Evolutionary conservation across 2,888 invertebrate genomes (phyloP), one percentile per base, ranked within the genome.

Genomic region (Mimas tiliae): DNA sequence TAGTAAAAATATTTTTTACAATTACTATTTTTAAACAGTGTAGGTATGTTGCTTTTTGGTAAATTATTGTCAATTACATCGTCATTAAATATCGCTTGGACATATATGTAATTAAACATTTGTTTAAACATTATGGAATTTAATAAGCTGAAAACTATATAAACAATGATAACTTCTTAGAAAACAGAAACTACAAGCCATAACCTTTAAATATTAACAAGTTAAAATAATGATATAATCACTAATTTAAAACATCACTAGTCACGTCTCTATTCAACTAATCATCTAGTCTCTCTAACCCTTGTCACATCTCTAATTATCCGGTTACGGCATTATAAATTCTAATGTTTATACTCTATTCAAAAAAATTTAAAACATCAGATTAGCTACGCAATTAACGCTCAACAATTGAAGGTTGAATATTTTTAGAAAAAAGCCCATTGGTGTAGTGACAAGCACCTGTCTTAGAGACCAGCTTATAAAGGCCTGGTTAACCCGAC

Each of bases 371-470:
- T 66, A 70, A 71, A 70, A 68, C 67, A 66, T 69, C 70, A 80
- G 80, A 82, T 80, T 80, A 81, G 64, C 68, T 72, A 63, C 63
- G 71, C 75, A 82, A 82, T 81, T 80, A 79, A 75, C 73, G 72
- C 55, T 62, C 48, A 71, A 79, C 78, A 83, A 82, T 78, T 80
- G 78, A 79, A 82, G 75, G 76, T 76, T 76, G 69, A 65, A 71
- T 65, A 69, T 74, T 69, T 53, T 58, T 53, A 63, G 68, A 73
- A 75, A 77, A 76, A 72, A 74, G 16, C 11, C 42, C 52, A 66
- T 16, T 27, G 42, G 19, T 55, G 68, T 53, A 21, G 66, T 63
- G 47, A 47, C 42, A 58, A 34, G 55, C 82, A 83, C 74, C 82
- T 82, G 82, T 77, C 76, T 66, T 21, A 34, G 0, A n/a, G 47